Base-by-base conservation (phyloP, 2,888 invertebrate genomes). In the Ectemnius cavifrons region DNA sequence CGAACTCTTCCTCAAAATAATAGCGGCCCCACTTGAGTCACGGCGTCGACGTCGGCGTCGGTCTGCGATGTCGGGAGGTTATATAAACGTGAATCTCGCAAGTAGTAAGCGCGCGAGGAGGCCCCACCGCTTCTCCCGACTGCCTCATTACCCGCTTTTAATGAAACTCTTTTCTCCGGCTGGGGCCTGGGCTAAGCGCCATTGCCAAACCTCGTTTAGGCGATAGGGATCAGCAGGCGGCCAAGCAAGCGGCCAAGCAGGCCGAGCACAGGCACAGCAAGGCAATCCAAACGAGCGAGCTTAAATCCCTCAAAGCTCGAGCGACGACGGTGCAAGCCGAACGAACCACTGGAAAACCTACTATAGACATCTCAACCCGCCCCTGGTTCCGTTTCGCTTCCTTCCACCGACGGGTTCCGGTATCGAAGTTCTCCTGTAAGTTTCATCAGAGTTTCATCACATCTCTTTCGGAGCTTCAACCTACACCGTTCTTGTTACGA, bases 191-290 rank as follows among this genome's bases (percentile, higher is more conserved):
- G 85, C 83, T 88, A 87, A 89, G 88, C 88, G 86, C 85, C 85
- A 86, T 90, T 88, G 89, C 88, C 87, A 88, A 89, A 90, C 87
- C 89, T 90, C 89, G 90, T 90, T 90, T 90, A 86, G 84, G 83
- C 86, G 89, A 90, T 90, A 90, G 85, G 88, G 86, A 90, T 90
- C 90, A 89, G 86, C 87, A 85, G 83, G 83, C 85, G 72, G 82
- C 77, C 82, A 73, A 80, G 81, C 73, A 78, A 78, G 75, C 77
- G 67, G 78, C 66, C 78, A 73, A 71, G 74, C 75, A 68, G 72
- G 73, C 73, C 64, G 59, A 70, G 72, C 73, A 76, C 57, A 77
- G 56, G 59, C 37, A 37, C 37, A 37, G 37, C 37, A 37, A 37
- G 37, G 71, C 68, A 68, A 72, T 63, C 73, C 28, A 64, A 52